Conservation (phyloP, 1,140 invertebrate species). For the Panagrolaimus sp. region DNA sequence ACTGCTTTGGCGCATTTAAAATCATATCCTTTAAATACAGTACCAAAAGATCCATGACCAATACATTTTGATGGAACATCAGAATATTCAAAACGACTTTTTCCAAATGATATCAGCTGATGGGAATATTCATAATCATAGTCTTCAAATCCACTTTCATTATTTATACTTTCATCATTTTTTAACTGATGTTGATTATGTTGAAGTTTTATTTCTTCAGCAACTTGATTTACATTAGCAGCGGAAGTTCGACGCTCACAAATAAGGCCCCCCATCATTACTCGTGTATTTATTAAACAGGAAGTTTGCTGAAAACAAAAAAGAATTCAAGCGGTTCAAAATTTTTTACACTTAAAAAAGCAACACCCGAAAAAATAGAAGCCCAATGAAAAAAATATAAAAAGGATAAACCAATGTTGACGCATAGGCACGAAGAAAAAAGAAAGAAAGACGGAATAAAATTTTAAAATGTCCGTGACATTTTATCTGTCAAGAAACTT, state of each 20-base stretch:
- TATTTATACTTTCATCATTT: neutral
- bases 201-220: neutral
- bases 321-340: neutral
- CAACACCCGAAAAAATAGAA: neutral
- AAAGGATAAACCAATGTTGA: neutral
- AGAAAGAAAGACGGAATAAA: too few species aligned
- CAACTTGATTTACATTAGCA: neutral
- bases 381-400: neutral
- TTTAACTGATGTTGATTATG: constrained; percentile 2
- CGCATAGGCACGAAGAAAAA: neutral
- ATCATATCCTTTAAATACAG: constrained; percentile 37
- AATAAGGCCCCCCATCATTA: neutral
- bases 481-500: too few species aligned
- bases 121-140: neutral
- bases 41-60: constrained; percentile 48
- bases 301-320: neutral
- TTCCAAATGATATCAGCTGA: neutral
- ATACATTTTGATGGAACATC: constrained; percentile 18
- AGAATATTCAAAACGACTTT: constrained; percentile 8
- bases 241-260: constrained; percentile 1
- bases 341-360: neutral
- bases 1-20: constrained; percentile 20
- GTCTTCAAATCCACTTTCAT: constrained; percentile 16
- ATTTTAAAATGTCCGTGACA: too few species aligned
- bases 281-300: neutral